A percentile compares a stretch with the other conserved stretches of the same genome.
phyloP scores from a whole-genome alignment of 2,113 vertebrate genomes.

The Myotis yumanensis region DNA sequence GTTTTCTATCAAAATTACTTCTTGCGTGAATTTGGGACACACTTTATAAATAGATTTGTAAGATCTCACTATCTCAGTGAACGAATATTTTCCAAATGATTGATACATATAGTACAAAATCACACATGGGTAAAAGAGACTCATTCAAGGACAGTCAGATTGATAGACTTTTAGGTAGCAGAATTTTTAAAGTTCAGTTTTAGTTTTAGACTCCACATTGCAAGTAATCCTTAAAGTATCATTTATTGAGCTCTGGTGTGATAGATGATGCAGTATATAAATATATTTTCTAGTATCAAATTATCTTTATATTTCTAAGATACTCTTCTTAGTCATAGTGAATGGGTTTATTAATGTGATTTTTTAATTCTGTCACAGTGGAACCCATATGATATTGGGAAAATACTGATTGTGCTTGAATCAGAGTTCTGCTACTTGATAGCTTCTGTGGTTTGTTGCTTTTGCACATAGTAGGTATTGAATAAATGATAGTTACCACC shows the following conservation, averaged over 20 bases:
- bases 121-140: neutral
- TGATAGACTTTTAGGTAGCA: neutral
- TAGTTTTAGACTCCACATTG: neutral
- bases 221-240: neutral
- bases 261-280: neutral
- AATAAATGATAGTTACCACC: neutral
- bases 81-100: too few relatives aligned
- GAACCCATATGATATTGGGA: neutral
- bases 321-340: neutral
- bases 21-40: too few relatives aligned
- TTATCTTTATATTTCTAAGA: neutral
- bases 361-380: conserved; percentile 14
- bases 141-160: neutral
- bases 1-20: too few relatives aligned
- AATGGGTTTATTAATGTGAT: neutral
- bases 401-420: neutral
- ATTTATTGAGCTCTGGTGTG: neutral
- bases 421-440: neutral
- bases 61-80: too few relatives aligned
- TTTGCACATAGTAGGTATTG: neutral
- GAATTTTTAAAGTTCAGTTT: neutral
- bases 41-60: neutral
- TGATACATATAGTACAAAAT: neutral
- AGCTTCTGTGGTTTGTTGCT: neutral
- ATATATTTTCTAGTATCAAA: neutral